Evolutionary conservation across 2,797 vertebrate genomes (phyloP), one percentile per base, ranked within the genome.

Genomic region (Triplophysa yarkandensis): DNA sequence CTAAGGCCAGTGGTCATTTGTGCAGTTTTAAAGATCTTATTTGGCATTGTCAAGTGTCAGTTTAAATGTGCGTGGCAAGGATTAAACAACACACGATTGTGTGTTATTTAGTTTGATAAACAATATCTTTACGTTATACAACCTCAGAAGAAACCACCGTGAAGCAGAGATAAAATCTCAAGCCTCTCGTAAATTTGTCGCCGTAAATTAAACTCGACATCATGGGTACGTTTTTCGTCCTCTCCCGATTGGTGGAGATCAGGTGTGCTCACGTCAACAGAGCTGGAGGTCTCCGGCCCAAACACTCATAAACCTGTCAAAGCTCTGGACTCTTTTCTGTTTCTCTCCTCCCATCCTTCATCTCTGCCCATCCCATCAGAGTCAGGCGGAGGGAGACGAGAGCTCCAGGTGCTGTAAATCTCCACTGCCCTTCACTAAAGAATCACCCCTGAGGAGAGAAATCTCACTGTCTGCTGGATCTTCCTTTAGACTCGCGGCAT

Each of bases 351-450:
- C 60, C 63, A 34, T 67, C 44, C 36, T 61, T 77, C 69, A 68
- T 68, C n/a, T 57, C 46, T 30, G 19, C 30, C 55, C 54, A 50
- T 69, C 28, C 75, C 68, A 64, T 65, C 39, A 46, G 39, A 41
- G 67, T 58, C 57, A 44, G 14, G 28, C n/a, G 27, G 43, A 50
- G 6, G 57, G 17, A 21, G 64, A 63, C 11, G 17, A 61, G 54
- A 10, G 44, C 55, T 68, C 30, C 4, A 39, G 32, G 63, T 30
- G 19, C 52, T 62, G 21, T 76, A 69, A 76, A 76, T 63, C 65
- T 66, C 7, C 23, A 8, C 30, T 32, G n/a, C 30, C 32, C 46
- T 63, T 72, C 60, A 39, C 57, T 39, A 14, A 71, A 71, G 23
- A 63, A 63, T 52, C 58, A 63, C 11, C 11, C 70, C 61, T 32